phyloP scores from a whole-genome alignment of 2,888 invertebrate genomes.

The Andrena chrysosceles region DNA sequence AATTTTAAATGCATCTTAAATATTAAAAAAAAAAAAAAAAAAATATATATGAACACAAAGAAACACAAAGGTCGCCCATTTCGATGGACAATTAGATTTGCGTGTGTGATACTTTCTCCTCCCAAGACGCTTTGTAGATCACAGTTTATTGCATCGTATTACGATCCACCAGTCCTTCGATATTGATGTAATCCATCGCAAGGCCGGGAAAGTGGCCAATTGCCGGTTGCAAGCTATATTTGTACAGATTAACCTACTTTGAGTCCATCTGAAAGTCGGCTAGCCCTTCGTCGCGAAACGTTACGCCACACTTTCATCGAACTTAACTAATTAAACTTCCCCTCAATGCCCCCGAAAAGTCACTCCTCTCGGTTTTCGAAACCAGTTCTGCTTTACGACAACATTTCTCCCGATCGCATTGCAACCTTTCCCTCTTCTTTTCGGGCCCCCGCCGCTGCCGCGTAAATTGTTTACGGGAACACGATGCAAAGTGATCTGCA shows the following conservation, averaged over 20 bases:
- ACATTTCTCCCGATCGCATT: neutral
- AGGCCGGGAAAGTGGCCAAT: constrained; percentile 49
- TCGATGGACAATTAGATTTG: neutral
- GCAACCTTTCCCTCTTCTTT: neutral
- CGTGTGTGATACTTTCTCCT: neutral
- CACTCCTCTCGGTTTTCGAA: neutral
- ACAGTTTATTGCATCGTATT: constrained; percentile 39
- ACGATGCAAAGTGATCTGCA: neutral
- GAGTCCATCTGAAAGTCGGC: constrained; percentile 20
- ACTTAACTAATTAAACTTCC: constrained; percentile 12
- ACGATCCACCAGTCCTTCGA: constrained; percentile 27
- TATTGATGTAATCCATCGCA: constrained; percentile 34
- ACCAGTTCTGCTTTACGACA: neutral
- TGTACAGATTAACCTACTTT: constrained; percentile 46
- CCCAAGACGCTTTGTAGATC: neutral
- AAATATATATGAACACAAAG: too few species aligned
- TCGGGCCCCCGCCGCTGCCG: too few species aligned
- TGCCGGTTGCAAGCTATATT: constrained; percentile 35
- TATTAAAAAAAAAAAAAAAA: too few species aligned
- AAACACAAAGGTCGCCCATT: neutral
- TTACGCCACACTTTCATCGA: constrained; percentile 13
- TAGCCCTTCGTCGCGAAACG: constrained; percentile 13
- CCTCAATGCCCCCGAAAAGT: too few species aligned
- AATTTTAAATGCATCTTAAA: too few species aligned
- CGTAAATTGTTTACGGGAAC: neutral